Evolutionary conservation across 2,113 vertebrate genomes (phyloP).

Genomic region (Ophthalmolycus amberensis): DNA sequence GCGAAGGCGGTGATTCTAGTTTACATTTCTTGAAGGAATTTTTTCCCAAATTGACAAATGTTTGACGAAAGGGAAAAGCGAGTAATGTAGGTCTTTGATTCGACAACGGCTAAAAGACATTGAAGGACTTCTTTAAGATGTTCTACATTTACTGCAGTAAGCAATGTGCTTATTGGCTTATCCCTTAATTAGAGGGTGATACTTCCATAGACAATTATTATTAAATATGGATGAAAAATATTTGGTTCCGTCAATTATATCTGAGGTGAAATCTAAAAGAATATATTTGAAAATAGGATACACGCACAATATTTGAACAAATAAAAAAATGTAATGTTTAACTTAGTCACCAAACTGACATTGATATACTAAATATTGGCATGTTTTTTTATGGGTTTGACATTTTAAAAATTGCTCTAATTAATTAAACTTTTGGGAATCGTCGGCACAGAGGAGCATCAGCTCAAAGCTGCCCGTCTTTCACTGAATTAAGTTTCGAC

Average conservation of each 20-base stretch:
- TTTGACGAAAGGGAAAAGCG: not conserved
- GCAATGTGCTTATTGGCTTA: not conserved
- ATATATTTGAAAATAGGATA: not conserved
- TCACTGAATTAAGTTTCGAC: not conserved
- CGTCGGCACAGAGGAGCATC: not conserved
- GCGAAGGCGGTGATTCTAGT: not conserved
- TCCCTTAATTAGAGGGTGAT: not conserved
- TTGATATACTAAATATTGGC: not conserved
- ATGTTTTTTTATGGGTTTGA: not conserved
- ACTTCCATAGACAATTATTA: not conserved
- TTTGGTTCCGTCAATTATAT: not conserved
- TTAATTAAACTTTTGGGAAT: not conserved
- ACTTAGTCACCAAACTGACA: not conserved
- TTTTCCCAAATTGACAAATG: not conserved
- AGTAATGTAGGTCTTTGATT: not conserved
- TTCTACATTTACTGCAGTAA: not conserved
- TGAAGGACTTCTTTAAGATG: not conserved
- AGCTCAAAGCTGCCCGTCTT: not conserved
- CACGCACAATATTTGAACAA: not conserved
- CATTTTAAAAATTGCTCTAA: not conserved
- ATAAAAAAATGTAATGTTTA: not conserved
- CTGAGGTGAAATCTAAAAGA: not conserved
- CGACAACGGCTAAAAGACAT: not conserved
- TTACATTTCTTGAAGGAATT: not conserved
- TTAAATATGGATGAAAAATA: constrained; percentile 3